A percentile compares a stretch with the other conserved stretches of the same genome.
Conservation (phyloP, 1,140 invertebrate genomes). For the Ostrea edulis region DNA sequence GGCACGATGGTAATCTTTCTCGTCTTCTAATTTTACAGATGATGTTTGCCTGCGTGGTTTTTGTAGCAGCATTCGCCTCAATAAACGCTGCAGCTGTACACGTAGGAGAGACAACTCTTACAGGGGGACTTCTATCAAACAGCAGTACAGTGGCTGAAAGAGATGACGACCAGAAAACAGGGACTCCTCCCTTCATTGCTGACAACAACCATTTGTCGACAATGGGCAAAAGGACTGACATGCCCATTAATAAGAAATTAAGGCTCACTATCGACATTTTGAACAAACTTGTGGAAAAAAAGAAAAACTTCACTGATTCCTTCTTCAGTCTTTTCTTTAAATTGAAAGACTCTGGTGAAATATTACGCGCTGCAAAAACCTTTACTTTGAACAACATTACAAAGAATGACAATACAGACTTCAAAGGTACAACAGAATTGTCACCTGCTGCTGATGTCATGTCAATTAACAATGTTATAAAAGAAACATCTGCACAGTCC, state of each 20-base stretch:
- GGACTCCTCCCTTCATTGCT: background rate
- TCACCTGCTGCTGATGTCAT: background rate
- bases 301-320: background rate
- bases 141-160: background rate
- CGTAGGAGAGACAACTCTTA: conserved; percentile 20
- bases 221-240: background rate
- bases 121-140: background rate
- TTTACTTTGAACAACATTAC: background rate
- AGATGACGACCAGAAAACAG: background rate
- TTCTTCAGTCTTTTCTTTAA: background rate
- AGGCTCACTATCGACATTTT: background rate
- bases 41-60: conserved; percentile 25
- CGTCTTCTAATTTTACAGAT: too few relatives aligned
- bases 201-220: background rate
- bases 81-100: background rate
- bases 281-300: background rate
- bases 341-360: background rate
- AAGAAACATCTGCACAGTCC: background rate
- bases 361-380: background rate
- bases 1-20: too few relatives aligned
- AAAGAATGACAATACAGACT: background rate
- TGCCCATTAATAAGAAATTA: background rate
- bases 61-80: background rate
- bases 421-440: background rate
- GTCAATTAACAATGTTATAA: background rate